These are phyloP conservation scores for Myotis lucifugus DNA, from an alignment of 2,113 vertebrate species.

Conservation along the genomic window DNA sequence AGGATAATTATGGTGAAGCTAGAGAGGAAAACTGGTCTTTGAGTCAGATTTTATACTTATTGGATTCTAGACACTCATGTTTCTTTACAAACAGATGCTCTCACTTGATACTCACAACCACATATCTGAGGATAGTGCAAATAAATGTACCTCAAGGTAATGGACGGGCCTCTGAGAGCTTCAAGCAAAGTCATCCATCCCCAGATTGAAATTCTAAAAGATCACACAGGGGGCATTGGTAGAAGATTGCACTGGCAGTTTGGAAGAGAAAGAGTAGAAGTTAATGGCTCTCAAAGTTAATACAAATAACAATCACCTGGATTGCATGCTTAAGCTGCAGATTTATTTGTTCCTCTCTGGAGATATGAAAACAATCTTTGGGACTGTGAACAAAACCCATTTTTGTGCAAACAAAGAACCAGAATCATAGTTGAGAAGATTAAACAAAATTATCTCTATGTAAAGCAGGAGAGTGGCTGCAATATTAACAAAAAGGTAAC, in stretches of 20 bases:
- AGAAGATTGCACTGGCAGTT: not conserved
- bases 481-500: not conserved
- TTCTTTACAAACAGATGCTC: not conserved
- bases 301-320: not conserved
- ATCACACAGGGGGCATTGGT: not conserved
- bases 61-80: not conserved
- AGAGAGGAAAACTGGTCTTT: not conserved
- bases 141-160: not conserved
- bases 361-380: not conserved
- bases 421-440: not conserved
- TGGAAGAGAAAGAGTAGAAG: not conserved
- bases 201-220: not conserved
- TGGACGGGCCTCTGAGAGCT: not conserved
- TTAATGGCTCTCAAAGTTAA: not conserved
- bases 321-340: not conserved
- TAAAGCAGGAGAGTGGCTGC: not conserved
- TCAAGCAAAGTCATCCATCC: not conserved
- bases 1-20: not conserved
- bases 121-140: not conserved
- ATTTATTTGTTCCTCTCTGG: not conserved
- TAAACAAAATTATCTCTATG: not conserved
- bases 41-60: not conserved
- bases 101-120: not conserved
- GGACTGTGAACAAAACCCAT: not conserved
- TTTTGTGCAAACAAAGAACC: not conserved